Base-by-base conservation (phyloP, 1,140 invertebrate species). In the Scaptomyza pallida region DNA sequence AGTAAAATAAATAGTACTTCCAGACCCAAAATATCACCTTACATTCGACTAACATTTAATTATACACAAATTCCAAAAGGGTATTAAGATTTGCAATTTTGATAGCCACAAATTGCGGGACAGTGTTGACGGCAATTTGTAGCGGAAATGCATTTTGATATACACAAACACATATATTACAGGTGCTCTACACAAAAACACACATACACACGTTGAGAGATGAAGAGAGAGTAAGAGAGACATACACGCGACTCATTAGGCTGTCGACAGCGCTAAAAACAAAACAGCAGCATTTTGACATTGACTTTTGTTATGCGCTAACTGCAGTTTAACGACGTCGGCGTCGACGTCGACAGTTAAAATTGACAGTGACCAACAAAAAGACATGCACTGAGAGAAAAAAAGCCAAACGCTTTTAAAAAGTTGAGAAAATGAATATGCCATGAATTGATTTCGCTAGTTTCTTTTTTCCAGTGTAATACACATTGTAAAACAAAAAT, bases 241-340 rank as follows among this genome's bases (percentile, higher is more conserved):
- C 8, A 23, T 2, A 26, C 17, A 26, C 3, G 8, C 21, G 40
- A 13, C 21, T 59, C 57, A 71, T 72, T 72, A 72, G 56, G 19
- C 43, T 68, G 70, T 52, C 56, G 45, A 12, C 56, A 61, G 33
- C 26, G 23, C n/a, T 45, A 17, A 10, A 10, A 62, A 47, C 41
- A 50, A 70, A n/a, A 79, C 60, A 65, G 62, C 73, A 60, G 68
- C 55, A 43, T 56, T 50, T 69, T 76, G 80, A 61, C 80, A 85
- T 85, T 85, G 80, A 85, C 76, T 79, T 83, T 79, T 79, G 75
- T 85, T 72, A 63, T 64, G 61, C 43, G 73, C 72, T 83, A 76
- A 73, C 62, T 70, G 72, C 76, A 76, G 47, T 85, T 76, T 85
- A 76, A 85, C 78, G 81, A 85, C 52, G 62, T 12, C 33, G 33